Percentiles rank a stretch among this genome's conserved stretches.
Conservation (phyloP, 64 coral and sea anemone species). For the Acropora yongei region DNA sequence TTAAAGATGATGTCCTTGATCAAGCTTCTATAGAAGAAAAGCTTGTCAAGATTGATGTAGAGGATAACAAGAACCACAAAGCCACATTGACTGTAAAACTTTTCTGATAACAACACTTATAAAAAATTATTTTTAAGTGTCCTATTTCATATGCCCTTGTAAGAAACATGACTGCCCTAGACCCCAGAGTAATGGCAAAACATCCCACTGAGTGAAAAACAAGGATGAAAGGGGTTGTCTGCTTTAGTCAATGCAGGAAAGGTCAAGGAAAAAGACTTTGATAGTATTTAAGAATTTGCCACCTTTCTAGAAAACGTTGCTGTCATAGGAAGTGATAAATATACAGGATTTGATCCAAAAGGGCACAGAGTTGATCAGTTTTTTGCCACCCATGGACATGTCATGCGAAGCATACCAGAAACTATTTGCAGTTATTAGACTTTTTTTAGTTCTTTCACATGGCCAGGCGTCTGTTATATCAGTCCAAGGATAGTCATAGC, state of each 20-base stretch:
- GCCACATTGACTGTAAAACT: constrained; percentile 36
- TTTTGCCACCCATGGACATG: constrained; percentile 59
- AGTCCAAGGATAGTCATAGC: constrained; percentile 9
- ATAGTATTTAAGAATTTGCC: constrained; percentile 52
- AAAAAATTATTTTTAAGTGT: constrained; percentile 68
- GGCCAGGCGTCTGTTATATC: constrained; percentile 51
- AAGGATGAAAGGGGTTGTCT: background rate
- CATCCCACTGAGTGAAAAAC: constrained; percentile 6
- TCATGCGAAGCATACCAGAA: constrained; percentile 35
- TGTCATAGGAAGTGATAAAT: constrained; percentile 34
- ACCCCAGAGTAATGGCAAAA: constrained; percentile 57
- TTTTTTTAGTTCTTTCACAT: constrained; percentile 73
- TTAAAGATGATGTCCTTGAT: background rate
- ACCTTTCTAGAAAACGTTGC: constrained; percentile 23
- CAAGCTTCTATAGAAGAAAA: background rate
- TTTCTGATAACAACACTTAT: constrained; percentile 56
- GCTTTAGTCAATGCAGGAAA: constrained; percentile 48
- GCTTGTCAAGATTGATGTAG: background rate
- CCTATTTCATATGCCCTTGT: constrained; percentile 45
- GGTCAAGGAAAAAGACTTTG: constrained; percentile 43
- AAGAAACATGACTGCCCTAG: constrained; percentile 55
- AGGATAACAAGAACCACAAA: background rate
- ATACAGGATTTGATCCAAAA: constrained; percentile 62
- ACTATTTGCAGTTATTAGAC: constrained; percentile 47
- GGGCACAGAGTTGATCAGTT: background rate